Evolutionary conservation across 2,888 invertebrate genomes (phyloP).

Genomic region (Drosophila mulleri): DNA sequence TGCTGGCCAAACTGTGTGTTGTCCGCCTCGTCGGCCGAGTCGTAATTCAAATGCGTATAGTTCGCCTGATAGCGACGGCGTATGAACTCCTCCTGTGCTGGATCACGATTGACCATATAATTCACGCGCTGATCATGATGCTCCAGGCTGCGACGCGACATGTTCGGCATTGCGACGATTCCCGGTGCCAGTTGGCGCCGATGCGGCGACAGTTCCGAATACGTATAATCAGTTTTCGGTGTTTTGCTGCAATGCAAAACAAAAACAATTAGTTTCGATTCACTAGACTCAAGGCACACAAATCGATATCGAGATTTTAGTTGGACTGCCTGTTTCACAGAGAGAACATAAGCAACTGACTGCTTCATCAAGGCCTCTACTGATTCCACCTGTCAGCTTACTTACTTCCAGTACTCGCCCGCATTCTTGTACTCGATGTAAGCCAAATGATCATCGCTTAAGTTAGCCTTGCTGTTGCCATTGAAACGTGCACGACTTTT

Average conservation of each 20-base stretch:
- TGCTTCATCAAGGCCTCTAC: not conserved
- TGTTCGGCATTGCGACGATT: constrained; percentile 93
- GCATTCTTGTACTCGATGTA: constrained; percentile 91
- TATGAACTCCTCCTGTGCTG: constrained; percentile 82
- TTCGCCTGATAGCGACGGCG: constrained; percentile 82
- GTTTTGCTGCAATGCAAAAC: constrained; percentile 87
- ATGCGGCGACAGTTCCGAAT: constrained; percentile 92
- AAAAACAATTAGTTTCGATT: constrained; percentile 6
- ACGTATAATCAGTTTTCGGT: constrained; percentile 96
- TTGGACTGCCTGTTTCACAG: too few relatives aligned
- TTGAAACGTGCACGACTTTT: constrained; percentile 42
- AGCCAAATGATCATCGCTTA: constrained; percentile 86
- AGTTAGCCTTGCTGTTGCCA: constrained; percentile 63
- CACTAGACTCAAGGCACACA: not conserved
- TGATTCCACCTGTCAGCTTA: constrained; percentile 58
- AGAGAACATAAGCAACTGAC: not conserved
- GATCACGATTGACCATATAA: constrained; percentile 82
- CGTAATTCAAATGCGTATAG: constrained; percentile 72
- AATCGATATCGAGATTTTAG: not conserved
- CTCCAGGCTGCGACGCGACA: constrained; percentile 91
- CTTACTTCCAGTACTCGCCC: constrained; percentile 94
- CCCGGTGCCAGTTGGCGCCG: constrained; percentile 92
- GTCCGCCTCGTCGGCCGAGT: constrained; percentile 84
- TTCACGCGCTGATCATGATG: constrained; percentile 87
- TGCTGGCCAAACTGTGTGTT: constrained; percentile 65